These are phyloP conservation scores for Syritta pipiens DNA, from an alignment of 2,888 invertebrate genomes.

Conservation along the genomic window DNA sequence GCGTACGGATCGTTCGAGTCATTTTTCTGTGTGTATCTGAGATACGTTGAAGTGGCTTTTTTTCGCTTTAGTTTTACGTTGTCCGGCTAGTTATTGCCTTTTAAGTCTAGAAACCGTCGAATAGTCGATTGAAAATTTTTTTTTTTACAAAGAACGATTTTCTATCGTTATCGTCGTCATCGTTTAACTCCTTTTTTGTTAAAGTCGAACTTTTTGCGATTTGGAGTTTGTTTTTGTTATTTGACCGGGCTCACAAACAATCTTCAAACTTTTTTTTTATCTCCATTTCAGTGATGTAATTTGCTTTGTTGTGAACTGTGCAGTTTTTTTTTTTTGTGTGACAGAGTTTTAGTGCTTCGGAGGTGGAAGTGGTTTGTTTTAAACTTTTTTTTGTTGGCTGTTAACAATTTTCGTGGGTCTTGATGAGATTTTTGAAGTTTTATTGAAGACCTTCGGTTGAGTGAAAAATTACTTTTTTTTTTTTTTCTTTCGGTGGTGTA, in stretches of 20 bases:
- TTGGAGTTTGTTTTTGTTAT: conserved; percentile 51
- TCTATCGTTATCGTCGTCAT: too few species aligned
- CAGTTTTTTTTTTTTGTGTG: background rate
- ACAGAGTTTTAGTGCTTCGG: too few species aligned
- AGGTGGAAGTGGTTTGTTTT: too few species aligned
- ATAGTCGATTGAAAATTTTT: conserved; percentile 19
- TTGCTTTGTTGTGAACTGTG: conserved; percentile 32
- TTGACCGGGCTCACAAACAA: too few species aligned
- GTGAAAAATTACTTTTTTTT: too few species aligned
- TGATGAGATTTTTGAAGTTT: too few species aligned
- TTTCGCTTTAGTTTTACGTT: conserved; percentile 21
- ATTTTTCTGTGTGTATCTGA: conserved; percentile 37
- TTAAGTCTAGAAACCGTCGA: conserved; percentile 43
- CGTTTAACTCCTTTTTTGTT: conserved; percentile 52
- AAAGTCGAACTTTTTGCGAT: too few species aligned
- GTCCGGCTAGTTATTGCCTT: conserved; percentile 43
- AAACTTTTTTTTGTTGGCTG: too few species aligned
- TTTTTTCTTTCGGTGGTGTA: too few species aligned
- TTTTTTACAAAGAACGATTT: conserved; percentile 7
- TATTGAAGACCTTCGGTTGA: too few species aligned
- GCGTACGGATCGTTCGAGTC: conserved; percentile 63
- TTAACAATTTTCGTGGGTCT: too few species aligned
- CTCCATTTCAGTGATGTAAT: conserved; percentile 51
- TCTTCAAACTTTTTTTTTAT: too few species aligned
- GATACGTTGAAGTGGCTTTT: conserved; percentile 10